Conservation (phyloP, 2,113 vertebrate genomes). For the Apaloderma vittatum region DNA sequence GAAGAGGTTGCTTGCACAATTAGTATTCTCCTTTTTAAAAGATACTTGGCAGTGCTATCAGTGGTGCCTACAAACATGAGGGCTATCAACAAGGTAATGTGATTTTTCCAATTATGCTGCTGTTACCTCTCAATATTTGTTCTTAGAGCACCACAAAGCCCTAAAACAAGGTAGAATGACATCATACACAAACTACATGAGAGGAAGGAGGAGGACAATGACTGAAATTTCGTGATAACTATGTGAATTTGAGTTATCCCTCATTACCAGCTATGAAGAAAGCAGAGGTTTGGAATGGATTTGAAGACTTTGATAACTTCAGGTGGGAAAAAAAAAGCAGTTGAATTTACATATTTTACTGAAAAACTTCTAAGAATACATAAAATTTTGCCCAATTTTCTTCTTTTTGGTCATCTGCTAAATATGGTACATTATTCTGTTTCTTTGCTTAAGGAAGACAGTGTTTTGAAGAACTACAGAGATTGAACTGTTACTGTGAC, state of each 20-base stretch:
- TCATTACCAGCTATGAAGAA: neutral
- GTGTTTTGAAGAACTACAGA: neutral
- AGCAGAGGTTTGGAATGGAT: neutral
- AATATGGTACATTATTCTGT: neutral
- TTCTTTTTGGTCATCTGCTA: neutral
- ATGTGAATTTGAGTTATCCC: neutral
- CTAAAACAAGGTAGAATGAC: neutral
- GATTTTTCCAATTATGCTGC: neutral
- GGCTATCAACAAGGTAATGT: neutral
- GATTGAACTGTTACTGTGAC: neutral
- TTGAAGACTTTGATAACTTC: neutral
- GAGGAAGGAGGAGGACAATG: neutral
- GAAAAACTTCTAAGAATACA: neutral
- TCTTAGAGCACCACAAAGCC: neutral
- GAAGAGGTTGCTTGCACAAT: neutral
- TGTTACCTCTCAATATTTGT: conserved; percentile 24
- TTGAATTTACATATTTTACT: neutral
- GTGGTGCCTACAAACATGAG: neutral
- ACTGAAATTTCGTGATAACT: neutral
- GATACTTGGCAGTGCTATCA: neutral
- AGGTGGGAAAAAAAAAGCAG: neutral
- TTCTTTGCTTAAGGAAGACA: neutral
- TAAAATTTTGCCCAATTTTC: neutral
- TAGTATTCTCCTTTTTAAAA: neutral
- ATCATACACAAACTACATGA: neutral